Conservation (phyloP, 2,888 invertebrate genomes). For the Ophioninae sp. region DNA sequence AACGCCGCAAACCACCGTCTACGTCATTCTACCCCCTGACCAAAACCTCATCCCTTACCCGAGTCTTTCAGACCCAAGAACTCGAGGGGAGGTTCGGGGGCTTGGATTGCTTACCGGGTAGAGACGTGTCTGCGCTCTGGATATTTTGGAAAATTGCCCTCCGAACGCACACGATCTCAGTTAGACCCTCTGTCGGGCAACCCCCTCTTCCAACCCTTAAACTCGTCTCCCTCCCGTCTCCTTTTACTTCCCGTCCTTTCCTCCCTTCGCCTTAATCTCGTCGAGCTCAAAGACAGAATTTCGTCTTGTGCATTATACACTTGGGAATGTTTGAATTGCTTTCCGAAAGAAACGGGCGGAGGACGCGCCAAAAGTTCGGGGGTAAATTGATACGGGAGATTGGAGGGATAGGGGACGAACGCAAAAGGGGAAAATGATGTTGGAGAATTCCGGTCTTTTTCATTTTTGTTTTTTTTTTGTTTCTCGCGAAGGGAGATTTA, state of each 20-base stretch:
- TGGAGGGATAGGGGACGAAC: not conserved
- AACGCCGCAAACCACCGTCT: slow-evolving; percentile 61
- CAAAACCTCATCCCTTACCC: slow-evolving; percentile 43
- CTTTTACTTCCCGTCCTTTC: not conserved
- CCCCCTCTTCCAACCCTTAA: not conserved
- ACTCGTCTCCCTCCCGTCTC: slow-evolving; percentile 5
- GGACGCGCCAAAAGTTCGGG: not conserved
- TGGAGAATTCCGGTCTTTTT: not conserved
- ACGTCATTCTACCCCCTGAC: slow-evolving; percentile 68
- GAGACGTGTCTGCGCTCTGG: slow-evolving; percentile 25
- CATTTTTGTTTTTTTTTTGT: no score
- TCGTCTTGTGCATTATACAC: slow-evolving; percentile 3
- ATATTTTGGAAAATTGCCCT: slow-evolving; percentile 42
- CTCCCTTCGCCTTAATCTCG: slow-evolving; percentile 13
- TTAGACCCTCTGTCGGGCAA: slow-evolving; percentile 4
- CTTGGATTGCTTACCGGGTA: slow-evolving; percentile 12
- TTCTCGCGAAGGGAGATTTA: no score
- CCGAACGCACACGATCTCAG: slow-evolving; percentile 16
- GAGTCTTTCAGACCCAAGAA: slow-evolving; percentile 49
- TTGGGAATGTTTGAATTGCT: not conserved
- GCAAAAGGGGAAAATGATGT: not conserved
- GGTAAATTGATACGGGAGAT: not conserved
- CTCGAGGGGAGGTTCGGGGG: slow-evolving; percentile 6
- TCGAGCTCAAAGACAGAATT: slow-evolving; percentile 16
- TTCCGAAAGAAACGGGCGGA: not conserved